These are phyloP conservation scores for Papilio xuthus DNA, from an alignment of 1,140 invertebrate species.

Conservation along the genomic window DNA sequence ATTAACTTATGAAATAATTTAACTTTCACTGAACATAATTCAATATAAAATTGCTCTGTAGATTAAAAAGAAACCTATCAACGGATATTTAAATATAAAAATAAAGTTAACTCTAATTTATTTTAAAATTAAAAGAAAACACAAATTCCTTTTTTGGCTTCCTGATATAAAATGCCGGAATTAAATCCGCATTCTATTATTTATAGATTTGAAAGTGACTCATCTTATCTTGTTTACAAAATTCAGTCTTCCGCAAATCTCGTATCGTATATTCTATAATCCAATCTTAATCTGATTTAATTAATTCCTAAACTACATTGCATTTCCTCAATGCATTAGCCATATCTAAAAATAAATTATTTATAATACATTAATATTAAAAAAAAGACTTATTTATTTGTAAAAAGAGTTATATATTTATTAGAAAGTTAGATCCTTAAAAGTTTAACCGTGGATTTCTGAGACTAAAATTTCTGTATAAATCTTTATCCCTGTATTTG, in stretches of 20 bases:
- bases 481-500: too few species aligned
- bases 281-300: neutral
- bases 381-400: neutral
- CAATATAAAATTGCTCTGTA: too few species aligned
- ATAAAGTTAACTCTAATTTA: too few species aligned
- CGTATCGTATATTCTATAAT: neutral
- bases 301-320: neutral
- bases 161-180: too few species aligned
- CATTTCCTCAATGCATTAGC: neutral
- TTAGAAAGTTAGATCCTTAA: neutral
- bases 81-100: too few species aligned
- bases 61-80: too few species aligned
- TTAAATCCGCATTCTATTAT: neutral
- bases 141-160: too few species aligned
- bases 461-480: neutral
- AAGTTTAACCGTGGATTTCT: too few species aligned
- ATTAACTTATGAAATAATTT: too few species aligned
- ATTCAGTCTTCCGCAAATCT: neutral
- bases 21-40: too few species aligned
- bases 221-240: neutral
- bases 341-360: neutral
- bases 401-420: neutral
- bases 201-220: neutral
- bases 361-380: neutral
- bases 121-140: too few species aligned